Percentiles rank a stretch among this genome's conserved stretches.
Evolutionary conservation across 2,113 vertebrate species (phyloP).

Genomic region (Corythornis cristatus): DNA sequence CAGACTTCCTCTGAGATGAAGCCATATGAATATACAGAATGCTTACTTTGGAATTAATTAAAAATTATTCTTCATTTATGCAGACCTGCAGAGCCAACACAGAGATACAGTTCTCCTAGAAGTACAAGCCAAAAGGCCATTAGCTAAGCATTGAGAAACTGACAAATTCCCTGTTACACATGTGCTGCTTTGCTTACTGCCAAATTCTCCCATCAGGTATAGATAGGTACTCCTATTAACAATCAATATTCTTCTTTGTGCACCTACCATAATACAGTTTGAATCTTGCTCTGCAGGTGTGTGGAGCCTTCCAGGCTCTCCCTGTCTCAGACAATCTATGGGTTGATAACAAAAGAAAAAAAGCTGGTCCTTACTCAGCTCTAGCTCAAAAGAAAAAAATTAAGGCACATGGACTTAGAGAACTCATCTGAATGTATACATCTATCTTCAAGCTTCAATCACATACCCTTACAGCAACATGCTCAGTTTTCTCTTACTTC

Average conservation of each 20-base stretch:
- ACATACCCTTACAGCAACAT: background rate
- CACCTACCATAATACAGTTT: background rate
- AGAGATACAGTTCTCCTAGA: background rate
- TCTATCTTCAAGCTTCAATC: background rate
- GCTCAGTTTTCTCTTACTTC: background rate
- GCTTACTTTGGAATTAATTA: constrained; percentile 29
- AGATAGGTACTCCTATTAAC: background rate
- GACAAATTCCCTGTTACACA: background rate
- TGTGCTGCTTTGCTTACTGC: background rate
- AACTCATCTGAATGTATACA: background rate
- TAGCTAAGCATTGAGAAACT: background rate
- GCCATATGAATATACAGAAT: background rate
- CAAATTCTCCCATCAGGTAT: background rate
- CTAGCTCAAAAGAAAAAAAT: background rate
- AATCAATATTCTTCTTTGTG: background rate
- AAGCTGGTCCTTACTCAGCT: background rate
- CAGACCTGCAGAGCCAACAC: background rate
- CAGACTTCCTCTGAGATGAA: background rate
- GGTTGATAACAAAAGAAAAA: background rate
- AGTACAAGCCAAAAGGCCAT: background rate
- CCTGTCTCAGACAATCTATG: background rate
- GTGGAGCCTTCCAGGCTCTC: background rate
- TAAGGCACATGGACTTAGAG: background rate
- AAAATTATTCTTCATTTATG: constrained; percentile 4
- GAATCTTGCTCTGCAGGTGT: background rate